A percentile compares a stretch with the other conserved stretches of the same genome.
These are phyloP conservation scores for Watsonalla binaria DNA, from an alignment of 2,888 invertebrate species.

Conservation along the genomic window DNA sequence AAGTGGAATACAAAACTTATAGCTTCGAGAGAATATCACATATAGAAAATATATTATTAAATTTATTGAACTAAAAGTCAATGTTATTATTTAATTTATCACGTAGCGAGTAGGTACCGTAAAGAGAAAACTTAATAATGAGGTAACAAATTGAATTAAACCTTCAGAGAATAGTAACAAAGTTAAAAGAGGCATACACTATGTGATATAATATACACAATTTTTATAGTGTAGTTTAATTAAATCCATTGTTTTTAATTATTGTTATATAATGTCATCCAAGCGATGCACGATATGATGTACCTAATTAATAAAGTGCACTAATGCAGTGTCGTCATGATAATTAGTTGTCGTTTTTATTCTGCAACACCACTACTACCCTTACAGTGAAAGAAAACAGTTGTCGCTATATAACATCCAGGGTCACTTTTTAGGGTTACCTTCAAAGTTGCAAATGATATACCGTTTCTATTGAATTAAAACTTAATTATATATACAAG, in stretches of 20 bases:
- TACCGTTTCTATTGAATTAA: too few species aligned
- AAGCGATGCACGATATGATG: slow-evolving; percentile 38
- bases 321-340: slow-evolving; percentile 64
- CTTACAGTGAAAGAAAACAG: slow-evolving; percentile 1
- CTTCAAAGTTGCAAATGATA: too few species aligned
- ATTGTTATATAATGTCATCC: slow-evolving; percentile 60
- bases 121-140: slow-evolving; percentile 15
- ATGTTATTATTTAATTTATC: too few species aligned
- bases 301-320: slow-evolving; percentile 62
- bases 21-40: too few species aligned
- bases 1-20: too few species aligned
- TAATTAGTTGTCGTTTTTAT: slow-evolving; percentile 40
- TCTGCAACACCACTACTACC: background rate
- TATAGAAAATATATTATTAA: too few species aligned
- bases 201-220: slow-evolving; percentile 75
- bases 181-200: slow-evolving; percentile 48
- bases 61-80: too few species aligned
- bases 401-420: too few species aligned
- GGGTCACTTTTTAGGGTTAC: too few species aligned
- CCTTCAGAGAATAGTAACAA: slow-evolving; percentile 23
- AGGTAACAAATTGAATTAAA: slow-evolving; percentile 20
- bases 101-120: slow-evolving; percentile 20
- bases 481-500: too few species aligned
- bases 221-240: slow-evolving; percentile 65
- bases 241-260: slow-evolving; percentile 52